A percentile compares a stretch with the other conserved stretches of the same genome.
Evolutionary conservation across 2,797 vertebrate genomes (phyloP).

Genomic region (Gymnoscopelus braueri): DNA sequence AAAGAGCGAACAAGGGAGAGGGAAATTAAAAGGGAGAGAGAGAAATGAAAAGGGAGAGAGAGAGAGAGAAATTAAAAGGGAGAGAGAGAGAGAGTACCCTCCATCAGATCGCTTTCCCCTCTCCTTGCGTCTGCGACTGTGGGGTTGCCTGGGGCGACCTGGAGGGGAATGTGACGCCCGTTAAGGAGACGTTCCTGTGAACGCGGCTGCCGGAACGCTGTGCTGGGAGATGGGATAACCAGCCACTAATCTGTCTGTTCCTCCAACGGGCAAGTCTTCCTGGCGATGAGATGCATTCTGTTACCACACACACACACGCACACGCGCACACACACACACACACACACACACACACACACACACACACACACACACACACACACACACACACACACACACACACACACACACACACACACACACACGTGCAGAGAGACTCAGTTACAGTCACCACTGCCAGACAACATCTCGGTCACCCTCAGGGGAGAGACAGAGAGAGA

Average conservation of each 20-base stretch:
- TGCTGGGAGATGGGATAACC: conserved; percentile 57
- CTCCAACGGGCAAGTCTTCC: conserved; percentile 69
- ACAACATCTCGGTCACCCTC: conserved; percentile 56
- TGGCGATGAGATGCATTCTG: conserved; percentile 56
- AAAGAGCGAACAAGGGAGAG: not conserved
- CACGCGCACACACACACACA: conserved; percentile 8
- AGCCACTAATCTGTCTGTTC: conserved; percentile 73
- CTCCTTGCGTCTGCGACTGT: conserved; percentile 70
- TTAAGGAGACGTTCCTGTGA: conserved; percentile 86
- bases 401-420: conserved; percentile 35
- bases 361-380: conserved; percentile 41
- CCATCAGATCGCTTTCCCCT: conserved; percentile 74
- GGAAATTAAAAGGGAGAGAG: not conserved
- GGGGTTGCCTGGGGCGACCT: conserved; percentile 82
- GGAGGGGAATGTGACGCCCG: conserved; percentile 83
- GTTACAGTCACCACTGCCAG: conserved; percentile 60
- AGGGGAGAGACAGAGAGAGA: conserved; percentile 13
- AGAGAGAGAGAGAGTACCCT: conserved; percentile 9
- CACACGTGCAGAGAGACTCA: conserved; percentile 21
- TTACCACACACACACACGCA: conserved; percentile 48
- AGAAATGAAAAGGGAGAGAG: not conserved
- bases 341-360: conserved; percentile 25
- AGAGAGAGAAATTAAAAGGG: not conserved
- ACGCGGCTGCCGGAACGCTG: conserved; percentile 49
- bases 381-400: conserved; percentile 9